Evolutionary conservation across 2,797 vertebrate genomes (phyloP).

Genomic region (Netta rufina): DNA sequence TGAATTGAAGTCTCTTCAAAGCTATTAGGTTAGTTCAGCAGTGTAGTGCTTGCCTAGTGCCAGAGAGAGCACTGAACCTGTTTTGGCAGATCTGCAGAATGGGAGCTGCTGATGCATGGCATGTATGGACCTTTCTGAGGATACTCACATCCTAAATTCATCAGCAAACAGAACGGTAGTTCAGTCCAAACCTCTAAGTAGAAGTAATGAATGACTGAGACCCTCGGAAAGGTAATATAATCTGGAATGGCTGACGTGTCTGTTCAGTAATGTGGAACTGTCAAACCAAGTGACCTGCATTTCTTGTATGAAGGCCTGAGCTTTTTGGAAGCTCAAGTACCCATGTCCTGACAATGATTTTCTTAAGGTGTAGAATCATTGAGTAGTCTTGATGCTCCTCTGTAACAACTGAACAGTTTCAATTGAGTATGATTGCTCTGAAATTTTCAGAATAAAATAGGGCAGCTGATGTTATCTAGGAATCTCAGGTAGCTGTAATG

Average conservation of each 20-base stretch:
- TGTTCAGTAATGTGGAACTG: not conserved
- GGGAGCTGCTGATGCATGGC: not conserved
- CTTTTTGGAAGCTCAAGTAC: not conserved
- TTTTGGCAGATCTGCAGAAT: not conserved
- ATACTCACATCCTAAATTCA: not conserved
- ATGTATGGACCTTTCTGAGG: not conserved
- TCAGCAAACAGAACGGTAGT: not conserved
- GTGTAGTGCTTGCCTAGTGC: not conserved
- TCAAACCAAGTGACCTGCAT: not conserved
- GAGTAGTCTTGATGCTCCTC: not conserved
- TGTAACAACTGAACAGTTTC: not conserved
- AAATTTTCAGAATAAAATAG: not conserved
- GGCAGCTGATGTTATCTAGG: not conserved
- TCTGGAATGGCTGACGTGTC: not conserved
- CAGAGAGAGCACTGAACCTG: not conserved
- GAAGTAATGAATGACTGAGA: not conserved
- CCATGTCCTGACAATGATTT: not conserved
- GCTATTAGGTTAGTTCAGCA: not conserved
- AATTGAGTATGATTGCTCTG: not conserved
- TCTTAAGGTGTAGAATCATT: not conserved
- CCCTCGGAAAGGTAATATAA: not conserved
- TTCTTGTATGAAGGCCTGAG: not conserved
- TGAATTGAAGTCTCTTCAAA: not conserved
- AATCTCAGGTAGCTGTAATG: not conserved
- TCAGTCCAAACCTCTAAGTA: not conserved